A percentile compares a stretch with the other conserved stretches of the same genome.
Evolutionary conservation across 2,797 vertebrate species (phyloP).

Genomic region (Cyclopterus lumpus): DNA sequence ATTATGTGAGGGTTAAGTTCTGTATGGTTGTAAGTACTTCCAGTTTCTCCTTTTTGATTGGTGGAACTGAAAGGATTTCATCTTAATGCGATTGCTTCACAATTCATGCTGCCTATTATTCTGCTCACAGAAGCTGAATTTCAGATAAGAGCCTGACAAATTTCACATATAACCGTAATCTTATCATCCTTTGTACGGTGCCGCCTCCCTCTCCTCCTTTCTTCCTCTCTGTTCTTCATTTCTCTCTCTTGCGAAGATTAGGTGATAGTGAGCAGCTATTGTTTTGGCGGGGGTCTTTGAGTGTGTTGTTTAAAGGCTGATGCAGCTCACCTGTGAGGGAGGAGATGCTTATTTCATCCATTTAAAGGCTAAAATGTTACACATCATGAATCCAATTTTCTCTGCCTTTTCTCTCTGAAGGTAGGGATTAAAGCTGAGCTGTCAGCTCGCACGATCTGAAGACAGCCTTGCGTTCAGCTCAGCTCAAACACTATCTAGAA

Average conservation of each 20-base stretch:
- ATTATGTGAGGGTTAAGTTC: slow-evolving; percentile 48
- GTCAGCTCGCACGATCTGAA: slow-evolving; percentile 79
- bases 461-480: slow-evolving; percentile 70
- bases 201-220: slow-evolving; percentile 53
- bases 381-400: slow-evolving; percentile 85
- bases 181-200: slow-evolving; percentile 73
- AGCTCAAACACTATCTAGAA: slow-evolving; percentile 77
- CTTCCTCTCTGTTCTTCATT: slow-evolving; percentile 45
- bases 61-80: slow-evolving; percentile 72
- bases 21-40: slow-evolving; percentile 55
- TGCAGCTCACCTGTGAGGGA: slow-evolving; percentile 77
- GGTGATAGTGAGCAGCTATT: slow-evolving; percentile 79
- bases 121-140: slow-evolving; percentile 74
- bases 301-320: slow-evolving; percentile 76
- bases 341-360: slow-evolving; percentile 79
- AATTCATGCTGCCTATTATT: slow-evolving; percentile 74
- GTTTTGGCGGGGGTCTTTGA: slow-evolving; percentile 78
- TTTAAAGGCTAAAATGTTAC: slow-evolving; percentile 85
- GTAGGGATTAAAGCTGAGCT: slow-evolving; percentile 85
- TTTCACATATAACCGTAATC: slow-evolving; percentile 82
- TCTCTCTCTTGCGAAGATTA: slow-evolving; percentile 65
- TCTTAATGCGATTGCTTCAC: slow-evolving; percentile 67
- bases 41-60: slow-evolving; percentile 70
- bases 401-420: slow-evolving; percentile 77
- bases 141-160: slow-evolving; percentile 83